These are phyloP conservation scores for Corvus hawaiiensis DNA, from an alignment of 2,113 vertebrate species.

Conservation along the genomic window DNA sequence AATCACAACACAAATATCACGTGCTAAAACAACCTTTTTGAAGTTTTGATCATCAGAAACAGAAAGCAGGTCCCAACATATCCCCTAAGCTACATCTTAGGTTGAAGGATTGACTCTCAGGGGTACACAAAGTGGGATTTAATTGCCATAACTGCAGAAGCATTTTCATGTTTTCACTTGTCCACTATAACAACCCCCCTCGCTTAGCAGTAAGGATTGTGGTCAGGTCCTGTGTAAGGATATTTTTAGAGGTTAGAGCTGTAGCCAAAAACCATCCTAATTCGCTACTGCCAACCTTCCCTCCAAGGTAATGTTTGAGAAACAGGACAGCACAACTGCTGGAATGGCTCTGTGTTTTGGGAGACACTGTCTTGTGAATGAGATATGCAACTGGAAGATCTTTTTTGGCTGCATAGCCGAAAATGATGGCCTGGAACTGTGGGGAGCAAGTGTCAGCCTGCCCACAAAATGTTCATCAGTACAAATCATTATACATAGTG, in stretches of 20 bases:
- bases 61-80: neutral
- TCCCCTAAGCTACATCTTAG: neutral
- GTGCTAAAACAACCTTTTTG: neutral
- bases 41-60: neutral
- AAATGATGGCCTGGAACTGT: neutral
- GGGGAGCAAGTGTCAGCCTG: neutral
- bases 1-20: neutral
- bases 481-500: neutral
- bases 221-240: neutral
- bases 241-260: neutral
- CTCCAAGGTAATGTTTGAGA: neutral
- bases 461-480: neutral
- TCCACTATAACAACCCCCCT: fast-evolving
- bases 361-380: neutral
- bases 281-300: neutral
- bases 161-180: neutral
- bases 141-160: neutral
- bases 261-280: neutral
- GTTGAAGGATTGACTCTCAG: neutral
- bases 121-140: neutral
- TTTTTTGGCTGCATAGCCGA: neutral
- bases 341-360: neutral
- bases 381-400: neutral
- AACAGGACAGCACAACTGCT: neutral
- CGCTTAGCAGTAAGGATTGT: neutral